Evolutionary conservation across 2,113 vertebrate genomes (phyloP), one percentile per base, ranked within the genome.

Genomic region (Melanotaenia duboulayi): DNA sequence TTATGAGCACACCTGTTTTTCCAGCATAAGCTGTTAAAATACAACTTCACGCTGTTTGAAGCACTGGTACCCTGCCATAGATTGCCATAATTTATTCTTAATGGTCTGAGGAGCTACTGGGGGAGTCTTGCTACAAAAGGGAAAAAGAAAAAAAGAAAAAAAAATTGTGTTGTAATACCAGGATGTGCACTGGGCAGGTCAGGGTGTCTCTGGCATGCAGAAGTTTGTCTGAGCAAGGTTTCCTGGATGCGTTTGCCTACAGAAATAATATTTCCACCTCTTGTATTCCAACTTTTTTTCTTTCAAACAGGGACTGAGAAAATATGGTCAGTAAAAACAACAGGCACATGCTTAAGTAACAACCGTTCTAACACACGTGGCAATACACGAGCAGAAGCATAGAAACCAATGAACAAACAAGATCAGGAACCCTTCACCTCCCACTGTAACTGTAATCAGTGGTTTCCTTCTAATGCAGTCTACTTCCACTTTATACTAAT

Each of bases 371-470:
- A 60, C 58, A 50, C 74, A 81, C 23, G 23, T 69, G 67, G 56
- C 60, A 49, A 59, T 58, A 28, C 49, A 71, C 9, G 19, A n/a
- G 80, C 20, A 7, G 25, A 51, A 32, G 19, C 9, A 49, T 7
- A 67, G 11, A 54, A 64, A 70, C 16, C 55, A 16, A 39, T 35
- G 66, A 19, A 22, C 52, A 35, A 37, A 70, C 9, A 28, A 58
- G 39, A 78, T 24, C 76, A 81, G 71, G 74, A 87, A 76, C 58
- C 63, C 58, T 35, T 68, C 64, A 80, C 72, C 76, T 87, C 80
- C 81, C 79, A 89, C 78, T 84, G 52, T 65, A 66, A 92, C 88
- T 90, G 83, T 92, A 94, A 92, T 93, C 91, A 91, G 82, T 12
- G 39, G 80, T 84, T 95, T 94, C 92, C 92, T 91, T 73, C 81